phyloP scores from a whole-genome alignment of 92 coral and sea anemone species.

The Actinernus sp. region DNA sequence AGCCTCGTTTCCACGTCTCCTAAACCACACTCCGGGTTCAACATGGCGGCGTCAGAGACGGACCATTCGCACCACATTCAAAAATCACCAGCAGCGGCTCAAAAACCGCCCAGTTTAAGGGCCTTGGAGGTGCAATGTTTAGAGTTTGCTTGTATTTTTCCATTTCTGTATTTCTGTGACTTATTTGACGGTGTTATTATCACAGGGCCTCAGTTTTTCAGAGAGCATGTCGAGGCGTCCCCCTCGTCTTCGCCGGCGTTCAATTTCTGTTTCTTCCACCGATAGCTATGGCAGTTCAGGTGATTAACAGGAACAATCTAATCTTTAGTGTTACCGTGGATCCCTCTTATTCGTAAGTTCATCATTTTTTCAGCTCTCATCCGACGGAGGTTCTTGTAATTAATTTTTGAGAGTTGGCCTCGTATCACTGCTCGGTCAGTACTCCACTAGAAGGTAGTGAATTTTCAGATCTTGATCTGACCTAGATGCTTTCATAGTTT shows the following conservation, averaged over 20 bases:
- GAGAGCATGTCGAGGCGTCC: conserved; percentile 99
- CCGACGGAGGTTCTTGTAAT: too few relatives aligned
- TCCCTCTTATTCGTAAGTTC: too few relatives aligned
- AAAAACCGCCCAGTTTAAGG: conserved; percentile 95
- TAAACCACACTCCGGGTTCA: conserved; percentile 17
- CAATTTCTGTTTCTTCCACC: conserved; percentile 99
- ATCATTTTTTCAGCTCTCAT: too few relatives aligned
- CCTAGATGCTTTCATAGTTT: too few relatives aligned
- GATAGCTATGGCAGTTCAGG: conserved; percentile 99
- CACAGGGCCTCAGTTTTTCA: conserved; percentile 94
- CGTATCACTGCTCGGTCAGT: too few relatives aligned
- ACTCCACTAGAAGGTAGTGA: too few relatives aligned
- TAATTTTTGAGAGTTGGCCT: too few relatives aligned
- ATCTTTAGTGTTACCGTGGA: too few relatives aligned
- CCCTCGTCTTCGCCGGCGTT: conserved; percentile 99
- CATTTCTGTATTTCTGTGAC: conserved; percentile 3
- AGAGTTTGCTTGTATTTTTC: background rate
- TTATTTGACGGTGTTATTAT: conserved; percentile 52
- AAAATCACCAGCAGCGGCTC: conserved; percentile 99
- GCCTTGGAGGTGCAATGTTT: conserved; percentile 86
- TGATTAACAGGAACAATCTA: conserved; percentile 42
- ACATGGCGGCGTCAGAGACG: conserved; percentile 98
- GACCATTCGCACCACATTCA: conserved; percentile 77
- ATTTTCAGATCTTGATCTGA: too few relatives aligned
- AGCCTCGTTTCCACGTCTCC: background rate